Conservation (phyloP, 1,140 invertebrate species). For the Drosophila asahinai region DNA sequence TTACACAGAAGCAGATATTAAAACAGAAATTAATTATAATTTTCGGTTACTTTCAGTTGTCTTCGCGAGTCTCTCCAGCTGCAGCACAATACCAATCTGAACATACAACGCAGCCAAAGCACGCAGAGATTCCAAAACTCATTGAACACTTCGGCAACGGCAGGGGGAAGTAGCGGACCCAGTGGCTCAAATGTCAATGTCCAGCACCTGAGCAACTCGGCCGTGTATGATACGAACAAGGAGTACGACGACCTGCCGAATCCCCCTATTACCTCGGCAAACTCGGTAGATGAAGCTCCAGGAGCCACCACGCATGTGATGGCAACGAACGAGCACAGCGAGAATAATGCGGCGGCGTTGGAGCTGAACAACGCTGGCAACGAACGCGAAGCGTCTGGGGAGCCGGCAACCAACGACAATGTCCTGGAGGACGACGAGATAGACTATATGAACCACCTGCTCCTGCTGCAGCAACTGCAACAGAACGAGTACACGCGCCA, state of each 20-base stretch:
- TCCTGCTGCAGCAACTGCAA: slow-evolving; percentile 77
- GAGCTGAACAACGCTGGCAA: slow-evolving; percentile 29
- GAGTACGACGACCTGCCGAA: slow-evolving; percentile 71
- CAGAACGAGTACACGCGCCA: slow-evolving; percentile 75
- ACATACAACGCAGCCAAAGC: slow-evolving; percentile 84
- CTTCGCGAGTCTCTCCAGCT: slow-evolving; percentile 82
- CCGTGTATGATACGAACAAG: slow-evolving; percentile 77
- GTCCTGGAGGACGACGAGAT: slow-evolving; percentile 73
- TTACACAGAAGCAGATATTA: background rate
- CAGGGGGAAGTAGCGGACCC: slow-evolving; percentile 30
- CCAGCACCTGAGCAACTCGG: slow-evolving; percentile 50
- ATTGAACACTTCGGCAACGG: slow-evolving; percentile 54
- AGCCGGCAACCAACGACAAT: slow-evolving; percentile 53
- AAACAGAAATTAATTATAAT: background rate
- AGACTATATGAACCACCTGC: slow-evolving; percentile 76
- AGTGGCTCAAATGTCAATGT: slow-evolving; percentile 35
- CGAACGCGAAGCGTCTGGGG: slow-evolving; percentile 47
- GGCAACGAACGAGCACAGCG: slow-evolving; percentile 53
- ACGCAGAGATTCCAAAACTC: slow-evolving; percentile 82
- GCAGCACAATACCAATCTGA: slow-evolving; percentile 84
- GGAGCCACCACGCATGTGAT: slow-evolving; percentile 4
- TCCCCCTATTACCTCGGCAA: slow-evolving; percentile 37
- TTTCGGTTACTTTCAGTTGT: slow-evolving; percentile 55
- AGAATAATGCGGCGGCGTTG: slow-evolving; percentile 61
- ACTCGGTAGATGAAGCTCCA: slow-evolving; percentile 23